These are phyloP conservation scores for Rhopalosiphum padi DNA, from an alignment of 1,140 invertebrate genomes.

Conservation along the genomic window DNA sequence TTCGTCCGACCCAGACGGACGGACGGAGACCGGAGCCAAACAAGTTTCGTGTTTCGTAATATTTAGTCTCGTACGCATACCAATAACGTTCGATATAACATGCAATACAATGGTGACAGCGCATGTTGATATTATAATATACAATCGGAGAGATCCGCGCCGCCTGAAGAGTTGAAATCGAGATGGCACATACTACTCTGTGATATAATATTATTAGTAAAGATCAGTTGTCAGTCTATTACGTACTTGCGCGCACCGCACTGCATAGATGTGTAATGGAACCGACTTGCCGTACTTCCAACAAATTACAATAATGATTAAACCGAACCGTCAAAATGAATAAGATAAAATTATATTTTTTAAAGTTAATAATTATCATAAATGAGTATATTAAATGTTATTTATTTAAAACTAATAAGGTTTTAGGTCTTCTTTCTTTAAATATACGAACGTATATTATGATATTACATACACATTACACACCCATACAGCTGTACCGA, in stretches of 20 bases:
- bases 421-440: background rate
- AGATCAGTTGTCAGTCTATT: background rate
- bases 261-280: background rate
- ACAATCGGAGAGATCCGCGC: background rate
- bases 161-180: background rate
- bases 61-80: background rate
- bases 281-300: background rate
- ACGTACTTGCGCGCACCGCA: too few species aligned
- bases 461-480: too few species aligned
- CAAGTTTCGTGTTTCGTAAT: constrained; percentile 10
- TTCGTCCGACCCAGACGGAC: background rate
- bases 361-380: background rate
- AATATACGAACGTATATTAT: background rate
- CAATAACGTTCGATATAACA: background rate
- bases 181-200: background rate
- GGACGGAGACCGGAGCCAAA: background rate
- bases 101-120: background rate
- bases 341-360: background rate
- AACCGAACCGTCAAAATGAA: background rate
- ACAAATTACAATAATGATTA: background rate
- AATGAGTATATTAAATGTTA: background rate
- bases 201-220: background rate
- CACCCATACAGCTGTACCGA: background rate
- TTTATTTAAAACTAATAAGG: background rate
- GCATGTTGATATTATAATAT: background rate